phyloP scores from a whole-genome alignment of 2,797 vertebrate genomes.

The Moxostoma hubbsi region DNA sequence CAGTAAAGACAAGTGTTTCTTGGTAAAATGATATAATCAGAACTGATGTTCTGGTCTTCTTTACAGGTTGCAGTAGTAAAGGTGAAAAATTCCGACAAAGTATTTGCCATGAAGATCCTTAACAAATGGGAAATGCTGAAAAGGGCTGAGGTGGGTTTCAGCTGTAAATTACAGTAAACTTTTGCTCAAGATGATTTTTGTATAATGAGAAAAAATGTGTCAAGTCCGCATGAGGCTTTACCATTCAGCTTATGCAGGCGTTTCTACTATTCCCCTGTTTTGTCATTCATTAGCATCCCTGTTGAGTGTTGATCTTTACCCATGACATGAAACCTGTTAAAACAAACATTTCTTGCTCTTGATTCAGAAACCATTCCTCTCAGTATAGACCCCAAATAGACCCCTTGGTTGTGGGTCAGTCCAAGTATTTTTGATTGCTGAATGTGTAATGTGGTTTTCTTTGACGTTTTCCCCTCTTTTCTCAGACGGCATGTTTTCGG shows the following conservation, averaged over 20 bases:
- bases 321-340: conserved; percentile 53
- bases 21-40: background rate
- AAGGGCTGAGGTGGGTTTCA: conserved; percentile 90
- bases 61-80: conserved; percentile 96
- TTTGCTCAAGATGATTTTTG: conserved; percentile 18
- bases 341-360: conserved; percentile 17
- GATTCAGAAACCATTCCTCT: conserved; percentile 21
- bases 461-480: conserved; percentile 19
- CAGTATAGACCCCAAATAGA: background rate
- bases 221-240: conserved; percentile 5
- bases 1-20: background rate
- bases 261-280: conserved; percentile 5
- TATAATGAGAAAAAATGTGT: conserved; percentile 3
- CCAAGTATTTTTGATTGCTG: conserved; percentile 9
- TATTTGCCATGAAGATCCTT: conserved; percentile 99
- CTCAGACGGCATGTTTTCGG: conserved; percentile 96
- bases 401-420: conserved; percentile 15
- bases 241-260: background rate
- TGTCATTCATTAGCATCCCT: conserved; percentile 6
- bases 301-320: background rate
- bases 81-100: conserved; percentile 95
- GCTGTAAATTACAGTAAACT: background rate
- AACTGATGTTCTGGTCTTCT: conserved; percentile 13
- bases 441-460: conserved; percentile 20
- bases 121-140: conserved; percentile 99